Percentiles rank a stretch among this genome's conserved stretches.
phyloP scores from a whole-genome alignment of 1,140 invertebrate species.

The Aphaenogaster floridana region DNA sequence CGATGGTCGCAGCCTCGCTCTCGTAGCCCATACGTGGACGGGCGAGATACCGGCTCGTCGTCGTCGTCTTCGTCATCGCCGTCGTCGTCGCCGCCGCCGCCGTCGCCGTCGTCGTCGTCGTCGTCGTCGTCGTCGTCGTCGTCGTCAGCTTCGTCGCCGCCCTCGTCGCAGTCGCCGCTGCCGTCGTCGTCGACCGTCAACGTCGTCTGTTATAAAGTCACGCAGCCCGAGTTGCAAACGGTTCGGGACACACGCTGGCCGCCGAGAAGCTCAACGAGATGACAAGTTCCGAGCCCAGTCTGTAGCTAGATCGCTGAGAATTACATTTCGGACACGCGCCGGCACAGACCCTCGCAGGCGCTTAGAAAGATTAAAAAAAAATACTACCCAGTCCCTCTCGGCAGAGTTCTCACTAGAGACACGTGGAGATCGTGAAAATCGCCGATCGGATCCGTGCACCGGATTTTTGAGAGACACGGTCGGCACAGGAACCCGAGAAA shows the following conservation, averaged over 20 bases:
- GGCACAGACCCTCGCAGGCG: conserved; percentile 51
- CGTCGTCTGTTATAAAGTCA: conserved; percentile 67
- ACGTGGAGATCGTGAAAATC: conserved; percentile 55
- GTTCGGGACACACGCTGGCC: conserved; percentile 51
- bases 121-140: neutral
- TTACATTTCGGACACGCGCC: conserved; percentile 56
- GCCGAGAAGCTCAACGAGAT: conserved; percentile 63
- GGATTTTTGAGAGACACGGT: conserved; percentile 62
- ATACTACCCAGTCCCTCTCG: conserved; percentile 61
- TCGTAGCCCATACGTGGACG: conserved; percentile 58
- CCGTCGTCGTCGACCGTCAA: conserved; percentile 23
- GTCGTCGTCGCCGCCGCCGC: neutral
- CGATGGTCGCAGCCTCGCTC: conserved; percentile 45
- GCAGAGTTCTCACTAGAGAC: conserved; percentile 51
- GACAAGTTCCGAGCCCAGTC: conserved; percentile 59
- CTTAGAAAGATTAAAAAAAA: conserved; percentile 38
- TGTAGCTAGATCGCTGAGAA: conserved; percentile 55
- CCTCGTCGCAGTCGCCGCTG: conserved; percentile 1
- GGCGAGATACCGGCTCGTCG: conserved; percentile 35
- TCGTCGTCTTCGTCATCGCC: neutral
- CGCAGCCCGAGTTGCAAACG: conserved; percentile 70
- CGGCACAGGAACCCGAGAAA: conserved; percentile 45
- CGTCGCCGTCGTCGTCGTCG: neutral
- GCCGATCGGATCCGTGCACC: conserved; percentile 50
- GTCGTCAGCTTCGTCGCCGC: conserved; percentile 4